Base-by-base conservation (phyloP, 2,113 vertebrate genomes). In the Blennius ocellaris region DNA sequence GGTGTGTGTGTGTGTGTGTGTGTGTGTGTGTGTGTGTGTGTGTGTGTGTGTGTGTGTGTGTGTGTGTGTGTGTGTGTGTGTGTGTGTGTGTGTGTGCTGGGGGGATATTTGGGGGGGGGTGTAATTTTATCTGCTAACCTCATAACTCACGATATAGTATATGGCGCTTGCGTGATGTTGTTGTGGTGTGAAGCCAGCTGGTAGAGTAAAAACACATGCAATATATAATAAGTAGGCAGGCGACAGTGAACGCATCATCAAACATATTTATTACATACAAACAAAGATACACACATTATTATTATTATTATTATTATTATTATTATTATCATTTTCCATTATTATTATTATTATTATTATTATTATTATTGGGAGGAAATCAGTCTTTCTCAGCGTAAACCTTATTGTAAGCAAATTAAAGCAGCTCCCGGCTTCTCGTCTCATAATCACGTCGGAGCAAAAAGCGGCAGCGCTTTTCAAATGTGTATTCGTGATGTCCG, bases 371-470 rank as follows among this genome's bases (percentile, higher is more conserved):
- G 21, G 21, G 21, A 30, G 21, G 21, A 30, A 30, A 30, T 30
- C 21, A 30, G 66, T 72, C 64, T 10, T 48, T 89, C 81, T 63
- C 80, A 91, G 87, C 88, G 91, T 93, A 95, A 96, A 95, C 94
- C 93, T 93, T 90, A 90, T 89, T 86, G 88, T 87, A 92, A 92
- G 82, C 88, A 92, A 94, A 94, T 94, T 89, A 94, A 85, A 90
- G 83, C 17, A 90, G 73, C 68, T 68, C 76, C 48, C 38, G 77
- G 85, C 85, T 93, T 85, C 72, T 73, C 93, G 90, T 95, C 92
- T 93, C 94, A 93, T 93, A 94, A 94, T 92, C 89, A 94, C 86
- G 75, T 81, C 71, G 69, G 78, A 89, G 86, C 80, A 66, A 54
- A 16, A 7, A 57, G 81, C 76, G 87, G 78, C 74, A 70, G 67